Conservation (phyloP, 1,140 invertebrate species). For the Drosophila kohkoa region DNA sequence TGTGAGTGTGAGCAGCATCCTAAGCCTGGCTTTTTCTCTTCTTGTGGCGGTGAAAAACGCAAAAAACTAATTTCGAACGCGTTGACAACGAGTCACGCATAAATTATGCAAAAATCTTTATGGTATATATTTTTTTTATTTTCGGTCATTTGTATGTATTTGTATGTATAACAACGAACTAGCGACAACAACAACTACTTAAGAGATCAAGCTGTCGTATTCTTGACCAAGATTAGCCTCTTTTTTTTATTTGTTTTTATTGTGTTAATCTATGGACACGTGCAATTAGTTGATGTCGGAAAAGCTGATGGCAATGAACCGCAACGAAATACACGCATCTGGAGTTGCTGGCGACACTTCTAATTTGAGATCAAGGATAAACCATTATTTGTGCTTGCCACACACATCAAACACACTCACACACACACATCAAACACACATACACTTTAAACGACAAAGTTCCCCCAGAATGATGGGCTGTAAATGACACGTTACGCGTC, state of each 20-base stretch:
- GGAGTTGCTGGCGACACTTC: conserved; percentile 21
- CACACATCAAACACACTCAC: too few species aligned
- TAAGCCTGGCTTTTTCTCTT: conserved; percentile 30
- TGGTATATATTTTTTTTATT: conserved; percentile 28
- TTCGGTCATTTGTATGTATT: conserved; percentile 41
- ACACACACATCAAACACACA: too few species aligned
- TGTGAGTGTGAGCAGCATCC: conserved; percentile 23
- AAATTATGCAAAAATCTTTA: conserved; percentile 69
- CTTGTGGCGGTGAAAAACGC: conserved; percentile 13
- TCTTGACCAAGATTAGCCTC: conserved; percentile 26
- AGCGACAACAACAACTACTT: not conserved
- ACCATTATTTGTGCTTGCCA: not conserved
- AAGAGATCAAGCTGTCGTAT: conserved; percentile 5
- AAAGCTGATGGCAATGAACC: conserved; percentile 62
- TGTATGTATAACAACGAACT: conserved; percentile 16
- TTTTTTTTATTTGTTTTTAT: conserved; percentile 51
- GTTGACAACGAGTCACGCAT: conserved; percentile 53
- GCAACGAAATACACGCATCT: conserved; percentile 4
- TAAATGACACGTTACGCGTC: conserved; percentile 23
- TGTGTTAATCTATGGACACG: conserved; percentile 55
- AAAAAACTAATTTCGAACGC: conserved; percentile 50
- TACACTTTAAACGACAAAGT: conserved; percentile 7
- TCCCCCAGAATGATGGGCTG: conserved; percentile 19
- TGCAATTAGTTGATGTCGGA: conserved; percentile 51
- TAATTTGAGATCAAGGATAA: conserved; percentile 77